These are phyloP conservation scores for Didymodactylos carnosus DNA, from an alignment of 2,888 invertebrate genomes.

Conservation along the genomic window DNA sequence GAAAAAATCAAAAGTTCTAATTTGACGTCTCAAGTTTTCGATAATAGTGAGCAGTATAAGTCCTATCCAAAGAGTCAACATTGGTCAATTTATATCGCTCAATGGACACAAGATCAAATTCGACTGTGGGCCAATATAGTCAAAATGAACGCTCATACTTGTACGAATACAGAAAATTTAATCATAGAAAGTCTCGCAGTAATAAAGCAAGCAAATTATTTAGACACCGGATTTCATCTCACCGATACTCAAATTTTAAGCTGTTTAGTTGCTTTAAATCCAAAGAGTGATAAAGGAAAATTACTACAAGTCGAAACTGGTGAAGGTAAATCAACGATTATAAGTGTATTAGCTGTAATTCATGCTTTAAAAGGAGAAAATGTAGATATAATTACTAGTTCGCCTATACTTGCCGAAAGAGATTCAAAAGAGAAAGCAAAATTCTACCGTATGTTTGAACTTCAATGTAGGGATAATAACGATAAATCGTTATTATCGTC, in stretches of 20 bases:
- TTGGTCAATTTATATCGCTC: no score
- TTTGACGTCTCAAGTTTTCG: no score
- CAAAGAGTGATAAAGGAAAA: constrained; percentile 10
- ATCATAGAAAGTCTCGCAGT: background rate
- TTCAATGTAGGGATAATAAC: background rate
- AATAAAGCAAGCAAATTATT: background rate
- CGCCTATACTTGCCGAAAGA: constrained; percentile 15
- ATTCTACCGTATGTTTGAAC: background rate
- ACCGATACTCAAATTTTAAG: background rate
- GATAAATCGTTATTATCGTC: no score
- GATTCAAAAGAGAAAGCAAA: constrained; percentile 1
- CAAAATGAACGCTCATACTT: background rate
- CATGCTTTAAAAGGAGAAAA: constrained; percentile 18
- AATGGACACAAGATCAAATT: background rate
- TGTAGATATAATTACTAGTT: constrained; percentile 15
- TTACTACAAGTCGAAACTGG: constrained; percentile 30
- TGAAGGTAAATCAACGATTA: constrained; percentile 20
- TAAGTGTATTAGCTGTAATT: constrained; percentile 24
- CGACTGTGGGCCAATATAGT: background rate
- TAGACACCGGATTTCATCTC: background rate
- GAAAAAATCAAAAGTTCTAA: no score
- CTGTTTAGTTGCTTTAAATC: background rate
- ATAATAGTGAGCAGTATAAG: no score
- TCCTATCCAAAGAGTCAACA: no score
- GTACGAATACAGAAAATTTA: background rate